Evolutionary conservation across 2,888 invertebrate species (phyloP).

Genomic region (Drosophila mayaguana): DNA sequence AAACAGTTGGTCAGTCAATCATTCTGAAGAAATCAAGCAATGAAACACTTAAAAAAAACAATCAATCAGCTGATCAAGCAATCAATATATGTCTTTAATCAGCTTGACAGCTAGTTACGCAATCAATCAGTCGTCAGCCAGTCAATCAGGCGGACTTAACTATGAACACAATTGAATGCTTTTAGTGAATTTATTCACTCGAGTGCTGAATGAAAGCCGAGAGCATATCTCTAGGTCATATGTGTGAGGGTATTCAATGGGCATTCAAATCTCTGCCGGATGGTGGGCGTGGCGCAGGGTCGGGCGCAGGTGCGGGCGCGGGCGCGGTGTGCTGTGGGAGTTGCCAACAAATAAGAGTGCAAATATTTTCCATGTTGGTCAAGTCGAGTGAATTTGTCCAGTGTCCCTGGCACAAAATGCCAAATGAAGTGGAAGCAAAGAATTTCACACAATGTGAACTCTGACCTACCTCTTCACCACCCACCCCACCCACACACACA

Average conservation of each 20-base stretch:
- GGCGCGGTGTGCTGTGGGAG: not conserved
- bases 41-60: no score
- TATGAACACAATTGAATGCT: not conserved
- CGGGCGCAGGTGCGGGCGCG: no score
- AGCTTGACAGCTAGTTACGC: not conserved
- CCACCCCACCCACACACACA: not conserved
- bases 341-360: conserved; percentile 36
- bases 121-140: not conserved
- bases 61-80: not conserved
- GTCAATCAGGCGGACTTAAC: not conserved
- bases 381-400: conserved; percentile 65
- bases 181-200: not conserved
- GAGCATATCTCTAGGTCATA: not conserved
- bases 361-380: conserved; percentile 59
- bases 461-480: conserved; percentile 3
- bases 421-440: conserved; percentile 78
- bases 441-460: conserved; percentile 77
- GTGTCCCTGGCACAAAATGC: conserved; percentile 65
- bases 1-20: not conserved
- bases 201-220: not conserved
- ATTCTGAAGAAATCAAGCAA: not conserved
- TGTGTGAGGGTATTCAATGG: conserved; percentile 6
- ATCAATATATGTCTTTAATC: not conserved
- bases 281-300: not conserved
- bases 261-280: not conserved